Evolutionary conservation across 2,888 invertebrate genomes (phyloP), one percentile per base, ranked within the genome.

Genomic region (Pheosia gnoma): DNA sequence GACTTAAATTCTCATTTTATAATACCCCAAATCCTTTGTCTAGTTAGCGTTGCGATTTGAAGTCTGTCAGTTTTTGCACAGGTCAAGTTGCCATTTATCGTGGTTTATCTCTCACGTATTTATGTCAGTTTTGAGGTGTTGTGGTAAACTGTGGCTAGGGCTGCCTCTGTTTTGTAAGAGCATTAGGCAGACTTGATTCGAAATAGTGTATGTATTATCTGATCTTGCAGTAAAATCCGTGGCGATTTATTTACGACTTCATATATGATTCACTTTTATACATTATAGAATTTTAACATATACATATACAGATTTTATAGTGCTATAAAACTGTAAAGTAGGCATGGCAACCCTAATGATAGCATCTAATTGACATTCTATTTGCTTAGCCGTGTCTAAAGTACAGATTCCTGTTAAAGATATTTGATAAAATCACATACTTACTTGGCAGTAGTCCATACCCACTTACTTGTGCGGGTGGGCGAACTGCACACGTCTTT

Each of bases 361-460:
- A 51, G 25, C 51, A 51, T 51, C 51, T 51, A 25, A 71, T 71
- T 68, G 65, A 74, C 68, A 74, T 72, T 72, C 68, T 74, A 49
- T 52, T 62, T 65, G 47, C n/a, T 8, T 61, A 66, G 64, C 72
- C 74, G 70, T 73, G 68, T 10, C 59, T 36, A 59, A 53, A 60
- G 62, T 52, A 57, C 60, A 65, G 47, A 67, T 49, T 60, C 43
- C 57, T 51, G 61, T 59, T 57, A 47, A 60, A 56, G 57, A 59
- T 59, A 60, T 57, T 58, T 63, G 49, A 52, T 25, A 25, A 8
- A 45, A 65, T 62, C 58, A 66, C 59, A n/a, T n/a, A n/a, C 47
- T 47, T 47, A 47, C 9, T n/a, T 47, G 11, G 47, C 25, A 25
- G 25, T 25, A 25, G 25, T 25, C 25, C 25, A 25, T 25, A 25